Evolutionary conservation across 1,140 invertebrate species (phyloP).

Genomic region (Batillaria attramentaria): DNA sequence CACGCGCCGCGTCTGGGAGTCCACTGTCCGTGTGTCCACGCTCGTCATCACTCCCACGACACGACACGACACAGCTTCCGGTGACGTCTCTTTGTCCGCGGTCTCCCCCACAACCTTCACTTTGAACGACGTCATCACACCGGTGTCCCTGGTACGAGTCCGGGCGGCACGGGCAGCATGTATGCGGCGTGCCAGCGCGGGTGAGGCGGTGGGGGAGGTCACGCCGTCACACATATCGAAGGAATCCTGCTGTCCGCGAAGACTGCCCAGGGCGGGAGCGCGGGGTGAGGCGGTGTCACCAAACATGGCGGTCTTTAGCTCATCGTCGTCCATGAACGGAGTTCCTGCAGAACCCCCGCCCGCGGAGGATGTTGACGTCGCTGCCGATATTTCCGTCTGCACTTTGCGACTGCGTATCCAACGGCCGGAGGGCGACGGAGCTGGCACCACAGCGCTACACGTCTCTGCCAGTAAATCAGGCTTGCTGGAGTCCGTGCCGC

Average conservation of each 20-base stretch:
- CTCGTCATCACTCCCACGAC: constrained; percentile 37
- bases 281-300: not conserved
- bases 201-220: not conserved
- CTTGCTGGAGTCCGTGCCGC: not conserved
- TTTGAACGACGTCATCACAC: constrained; percentile 25
- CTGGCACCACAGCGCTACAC: not conserved
- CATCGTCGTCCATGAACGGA: not conserved
- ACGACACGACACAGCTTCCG: constrained; percentile 7
- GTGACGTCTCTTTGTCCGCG: constrained; percentile 32
- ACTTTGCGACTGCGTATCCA: constrained; percentile 60
- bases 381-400: constrained; percentile 57
- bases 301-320: not conserved
- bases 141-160: not conserved
- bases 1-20: constrained; percentile 49
- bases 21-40: constrained; percentile 30
- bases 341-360: not conserved
- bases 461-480: constrained; percentile 35
- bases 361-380: no score
- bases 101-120: constrained; percentile 15
- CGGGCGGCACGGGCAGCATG: no score
- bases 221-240: no score
- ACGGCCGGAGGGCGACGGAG: constrained; percentile 23
- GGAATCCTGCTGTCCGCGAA: not conserved
- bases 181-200: not conserved
- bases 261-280: not conserved